Conservation (phyloP, 2,797 vertebrate genomes). For the Micropoecilia bifurca region DNA sequence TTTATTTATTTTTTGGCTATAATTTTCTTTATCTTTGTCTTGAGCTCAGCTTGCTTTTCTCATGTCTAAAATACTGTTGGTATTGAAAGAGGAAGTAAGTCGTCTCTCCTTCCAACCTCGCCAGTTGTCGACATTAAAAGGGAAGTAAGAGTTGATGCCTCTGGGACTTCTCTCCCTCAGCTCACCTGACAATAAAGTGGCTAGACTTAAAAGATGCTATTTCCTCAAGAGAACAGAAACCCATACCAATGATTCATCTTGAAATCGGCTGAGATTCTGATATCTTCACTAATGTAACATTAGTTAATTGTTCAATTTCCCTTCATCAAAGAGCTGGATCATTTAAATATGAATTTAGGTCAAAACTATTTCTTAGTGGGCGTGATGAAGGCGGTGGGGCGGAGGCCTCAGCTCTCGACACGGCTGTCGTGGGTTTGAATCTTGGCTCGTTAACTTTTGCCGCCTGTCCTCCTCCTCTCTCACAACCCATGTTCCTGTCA, state of each 20-base stretch:
- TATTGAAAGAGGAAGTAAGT: conserved; percentile 56
- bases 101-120: conserved; percentile 37
- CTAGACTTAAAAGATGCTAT: conserved; percentile 38
- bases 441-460: no score
- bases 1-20: conserved; percentile 19
- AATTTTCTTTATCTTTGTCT: conserved; percentile 3
- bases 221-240: conserved; percentile 37
- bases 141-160: conserved; percentile 76
- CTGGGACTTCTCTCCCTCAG: conserved; percentile 45
- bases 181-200: conserved; percentile 58
- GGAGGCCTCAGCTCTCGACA: no score
- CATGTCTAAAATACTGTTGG: conserved; percentile 5
- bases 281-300: neutral
- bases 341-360: neutral
- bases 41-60: conserved; percentile 9
- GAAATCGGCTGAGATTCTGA: neutral
- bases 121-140: conserved; percentile 66
- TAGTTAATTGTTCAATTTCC: neutral
- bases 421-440: no score
- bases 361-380: neutral
- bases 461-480: no score
- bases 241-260: conserved; percentile 9
- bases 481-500: no score
- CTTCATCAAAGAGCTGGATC: neutral
- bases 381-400: no score